Conservation (phyloP, 2,113 vertebrate species). For the Dromaius novaehollandiae region DNA sequence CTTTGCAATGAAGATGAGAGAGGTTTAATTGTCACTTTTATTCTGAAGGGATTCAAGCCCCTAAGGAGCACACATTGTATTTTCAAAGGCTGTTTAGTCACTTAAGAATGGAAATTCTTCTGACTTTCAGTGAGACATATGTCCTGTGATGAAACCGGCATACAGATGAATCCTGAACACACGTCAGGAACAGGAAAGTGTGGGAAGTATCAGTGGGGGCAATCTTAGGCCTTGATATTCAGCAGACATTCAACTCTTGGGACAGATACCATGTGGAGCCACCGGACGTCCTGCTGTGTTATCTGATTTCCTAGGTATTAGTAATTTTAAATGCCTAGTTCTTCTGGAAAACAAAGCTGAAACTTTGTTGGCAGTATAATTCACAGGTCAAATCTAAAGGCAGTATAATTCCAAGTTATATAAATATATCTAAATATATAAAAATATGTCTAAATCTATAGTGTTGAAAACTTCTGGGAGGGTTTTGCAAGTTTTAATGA, state of each 20-base stretch:
- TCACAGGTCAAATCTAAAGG: not conserved
- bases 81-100: slow-evolving; percentile 35
- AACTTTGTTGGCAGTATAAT: not conserved
- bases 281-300: not conserved
- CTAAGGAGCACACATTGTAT: not conserved
- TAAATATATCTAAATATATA: not conserved
- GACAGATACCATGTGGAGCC: not conserved
- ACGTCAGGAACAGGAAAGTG: not conserved
- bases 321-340: not conserved
- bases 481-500: not conserved
- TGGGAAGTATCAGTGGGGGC: rapidly evolving
- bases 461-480: not conserved
- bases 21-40: not conserved
- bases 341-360: not conserved
- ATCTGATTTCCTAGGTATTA: not conserved
- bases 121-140: not conserved
- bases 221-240: not conserved
- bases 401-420: not conserved
- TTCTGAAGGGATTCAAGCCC: not conserved
- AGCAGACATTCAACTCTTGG: not conserved
- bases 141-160: not conserved
- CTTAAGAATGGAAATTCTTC: not conserved
- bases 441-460: not conserved
- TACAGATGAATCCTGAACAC: not conserved
- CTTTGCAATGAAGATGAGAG: not conserved